Conservation (phyloP, 1,140 invertebrate genomes). For the Goniozus legneri region DNA sequence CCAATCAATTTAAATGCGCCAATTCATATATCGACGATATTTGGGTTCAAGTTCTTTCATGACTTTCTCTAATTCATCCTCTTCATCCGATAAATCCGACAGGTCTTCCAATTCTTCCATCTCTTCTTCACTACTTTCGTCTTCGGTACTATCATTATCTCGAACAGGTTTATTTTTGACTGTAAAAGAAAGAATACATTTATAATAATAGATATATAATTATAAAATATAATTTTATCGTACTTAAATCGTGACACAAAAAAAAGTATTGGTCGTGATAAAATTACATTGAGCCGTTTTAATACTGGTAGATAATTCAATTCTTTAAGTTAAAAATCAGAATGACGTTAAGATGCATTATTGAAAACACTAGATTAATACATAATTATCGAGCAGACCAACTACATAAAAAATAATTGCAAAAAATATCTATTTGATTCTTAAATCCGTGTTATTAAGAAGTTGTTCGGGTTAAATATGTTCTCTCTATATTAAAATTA, state of each 20-base stretch:
- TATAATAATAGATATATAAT: neutral
- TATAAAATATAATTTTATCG: neutral
- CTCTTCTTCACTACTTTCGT: neutral
- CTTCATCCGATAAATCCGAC: constrained; percentile 13
- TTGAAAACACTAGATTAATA: no score
- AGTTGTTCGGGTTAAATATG: no score
- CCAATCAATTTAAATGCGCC: constrained; percentile 38
- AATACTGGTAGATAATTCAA: neutral
- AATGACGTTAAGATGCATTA: no score
- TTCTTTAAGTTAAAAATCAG: no score
- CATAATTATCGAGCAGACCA: no score
- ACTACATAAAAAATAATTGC: no score
- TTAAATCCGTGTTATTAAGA: no score
- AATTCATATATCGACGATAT: constrained; percentile 36
- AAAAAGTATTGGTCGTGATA: neutral
- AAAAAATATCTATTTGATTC: no score
- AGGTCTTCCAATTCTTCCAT: neutral
- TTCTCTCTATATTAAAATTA: no score
- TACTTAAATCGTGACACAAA: constrained; percentile 7
- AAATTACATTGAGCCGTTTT: neutral
- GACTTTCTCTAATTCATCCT: constrained; percentile 26
- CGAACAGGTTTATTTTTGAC: neutral
- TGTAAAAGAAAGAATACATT: neutral
- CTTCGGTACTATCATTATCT: neutral
- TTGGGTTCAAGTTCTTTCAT: constrained; percentile 32